These are phyloP conservation scores for Spea bombifrons DNA, from an alignment of 2,113 vertebrate genomes.

Conservation along the genomic window DNA sequence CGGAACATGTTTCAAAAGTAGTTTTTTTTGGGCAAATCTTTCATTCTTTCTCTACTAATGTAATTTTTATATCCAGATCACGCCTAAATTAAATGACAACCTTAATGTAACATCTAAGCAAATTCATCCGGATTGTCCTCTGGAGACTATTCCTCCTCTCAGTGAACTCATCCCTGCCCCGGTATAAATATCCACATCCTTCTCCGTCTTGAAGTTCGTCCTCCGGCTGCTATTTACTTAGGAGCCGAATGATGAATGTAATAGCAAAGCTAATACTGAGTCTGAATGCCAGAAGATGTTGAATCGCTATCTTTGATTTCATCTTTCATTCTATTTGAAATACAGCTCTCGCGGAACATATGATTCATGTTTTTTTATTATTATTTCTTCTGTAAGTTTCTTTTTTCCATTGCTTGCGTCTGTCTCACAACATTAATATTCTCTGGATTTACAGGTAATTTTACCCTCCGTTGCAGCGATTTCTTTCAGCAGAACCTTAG, in stretches of 20 bases:
- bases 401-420: no score
- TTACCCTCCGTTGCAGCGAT: no score
- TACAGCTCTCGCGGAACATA: neutral
- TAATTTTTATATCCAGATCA: constrained; percentile 13
- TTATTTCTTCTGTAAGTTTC: neutral
- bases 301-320: constrained; percentile 3
- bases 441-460: no score
- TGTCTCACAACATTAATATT: no score
- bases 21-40: constrained; percentile 6
- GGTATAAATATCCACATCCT: constrained; percentile 29
- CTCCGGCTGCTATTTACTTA: constrained; percentile 25
- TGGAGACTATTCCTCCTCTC: constrained; percentile 7
- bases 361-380: constrained; percentile 9
- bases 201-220: constrained; percentile 16
- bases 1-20: constrained; percentile 10
- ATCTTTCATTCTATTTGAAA: constrained; percentile 6
- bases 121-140: constrained; percentile 28
- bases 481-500: no score
- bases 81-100: constrained; percentile 14
- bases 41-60: constrained; percentile 16
- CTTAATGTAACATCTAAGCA: constrained; percentile 38
- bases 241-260: constrained; percentile 10
- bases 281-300: constrained; percentile 4
- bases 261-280: neutral
- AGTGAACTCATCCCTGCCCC: constrained; percentile 19